These are phyloP conservation scores for Pseudopleuronectes americanus DNA, from an alignment of 2,797 vertebrate species.

Conservation along the genomic window DNA sequence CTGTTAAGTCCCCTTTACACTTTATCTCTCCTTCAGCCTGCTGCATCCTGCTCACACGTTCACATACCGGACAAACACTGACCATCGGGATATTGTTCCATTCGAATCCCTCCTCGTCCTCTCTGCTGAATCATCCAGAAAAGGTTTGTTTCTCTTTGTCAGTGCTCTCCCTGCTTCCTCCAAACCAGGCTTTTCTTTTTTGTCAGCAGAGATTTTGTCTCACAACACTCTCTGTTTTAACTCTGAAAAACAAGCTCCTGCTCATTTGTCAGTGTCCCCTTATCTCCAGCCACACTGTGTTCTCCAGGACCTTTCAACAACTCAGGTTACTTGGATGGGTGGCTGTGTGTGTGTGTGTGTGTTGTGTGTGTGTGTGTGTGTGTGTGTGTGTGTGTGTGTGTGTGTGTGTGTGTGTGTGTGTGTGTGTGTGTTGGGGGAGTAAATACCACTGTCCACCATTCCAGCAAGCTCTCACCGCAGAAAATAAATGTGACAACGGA, in stretches of 20 bases:
- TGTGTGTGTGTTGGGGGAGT: neutral
- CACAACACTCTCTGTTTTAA: conserved; percentile 48
- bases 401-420: no score
- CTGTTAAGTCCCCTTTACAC: neutral
- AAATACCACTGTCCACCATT: conserved; percentile 45
- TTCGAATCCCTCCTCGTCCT: conserved; percentile 13
- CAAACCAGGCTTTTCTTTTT: conserved; percentile 9
- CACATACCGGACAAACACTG: neutral
- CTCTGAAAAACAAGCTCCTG: conserved; percentile 59
- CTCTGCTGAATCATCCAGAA: neutral
- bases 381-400: no score
- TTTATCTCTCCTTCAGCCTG: conserved; percentile 4
- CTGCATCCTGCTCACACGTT: neutral
- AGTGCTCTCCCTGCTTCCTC: conserved; percentile 25
- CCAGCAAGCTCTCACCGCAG: conserved; percentile 14
- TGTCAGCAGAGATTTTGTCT: conserved; percentile 70
- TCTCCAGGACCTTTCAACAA: conserved; percentile 70
- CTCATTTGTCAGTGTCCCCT: conserved; percentile 77
- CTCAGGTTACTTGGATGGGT: conserved; percentile 68
- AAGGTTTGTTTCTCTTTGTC: conserved; percentile 8
- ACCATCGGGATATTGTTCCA: conserved; percentile 29
- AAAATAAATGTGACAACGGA: conserved; percentile 28
- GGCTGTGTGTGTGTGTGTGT: no score
- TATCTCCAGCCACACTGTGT: conserved; percentile 74
- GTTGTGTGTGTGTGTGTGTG: no score